Base-by-base conservation (phyloP, 1,140 invertebrate genomes). In the Rhizoglyphus robini region DNA sequence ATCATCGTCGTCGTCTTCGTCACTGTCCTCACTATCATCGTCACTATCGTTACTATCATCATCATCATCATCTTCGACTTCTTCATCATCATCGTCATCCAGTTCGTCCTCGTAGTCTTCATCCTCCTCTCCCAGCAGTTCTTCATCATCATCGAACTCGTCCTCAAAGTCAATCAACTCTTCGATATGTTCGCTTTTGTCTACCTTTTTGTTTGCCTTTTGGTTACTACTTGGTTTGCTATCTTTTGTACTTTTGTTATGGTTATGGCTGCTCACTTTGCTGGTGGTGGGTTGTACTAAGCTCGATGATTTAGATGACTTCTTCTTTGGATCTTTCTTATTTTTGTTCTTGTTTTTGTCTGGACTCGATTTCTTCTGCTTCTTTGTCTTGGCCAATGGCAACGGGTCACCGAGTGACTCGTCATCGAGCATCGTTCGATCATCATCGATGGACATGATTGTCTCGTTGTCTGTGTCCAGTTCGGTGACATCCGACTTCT, bases 401-500 rank as follows among this genome's bases (percentile, higher is more conserved):
- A n/a, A 41, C 23, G 41, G 23, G 23, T 46, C 2, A 51, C 29
- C 23, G 8, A 51, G 13, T 2, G 23, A 3, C 2, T 20, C n/a
- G 2, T 13, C 23, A 8, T 46, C 48, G 11, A 20, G 11, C 48
- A 51, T 23, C 29, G 48, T 51, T 2, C 48, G 48, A 20, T 51
- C 48, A 20, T 51, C 48, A 51, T 4, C 3, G 29, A 2, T 25
- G 3, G 1, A 20, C 27, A 60, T 32, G 1, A 27, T 60, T 34
- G 58, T 60, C 27, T 60, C 58, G 36, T 60, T 60, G 29, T 60
- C 58, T 3, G 58, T 38, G 27, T 60, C 58, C 2, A 60, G 18
- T 46, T 60, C 58, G 29, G 58, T 60, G n/a, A 32, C 29, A 46
- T 60, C 58, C 15, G 58, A 60, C 25, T 58, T 58, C 15, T 58